Base-by-base conservation (phyloP, 2,797 vertebrate genomes). In the Phoebastria nigripes region DNA sequence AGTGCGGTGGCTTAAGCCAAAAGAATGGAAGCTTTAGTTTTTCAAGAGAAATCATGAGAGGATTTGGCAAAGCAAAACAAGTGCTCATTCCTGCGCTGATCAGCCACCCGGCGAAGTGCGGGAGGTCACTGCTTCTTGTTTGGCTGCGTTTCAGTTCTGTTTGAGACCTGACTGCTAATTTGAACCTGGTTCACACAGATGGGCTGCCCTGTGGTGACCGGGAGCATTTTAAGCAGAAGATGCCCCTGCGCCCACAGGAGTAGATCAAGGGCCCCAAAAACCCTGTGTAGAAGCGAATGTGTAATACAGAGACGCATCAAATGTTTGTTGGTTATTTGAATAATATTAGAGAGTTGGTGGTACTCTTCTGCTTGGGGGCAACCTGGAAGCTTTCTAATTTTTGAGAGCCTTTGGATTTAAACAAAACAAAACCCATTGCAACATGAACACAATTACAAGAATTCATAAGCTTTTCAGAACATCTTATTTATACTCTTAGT, bases 181-280 rank as follows among this genome's bases (percentile, higher is more conserved):
- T 37, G 70, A 90, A 88, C 74, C 82, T 93, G 70, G 84, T 79
- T 95, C 78, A 62, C 49, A 54, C 62, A 96, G 95, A 82, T 67
- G 81, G 82, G 67, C 52, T 95, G 56, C 76, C 91, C 82, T 96
- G 93, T 82, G 90, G 41, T 89, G 51, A 39, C 62, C 3, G 4
- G 37, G 44, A 95, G 66, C 87, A 83, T 94, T 70, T 89, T 81
- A 96, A 97, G 83, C 35, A 87, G 93, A 94, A 96, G 72, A 80
- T 74, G 62, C 19, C 52, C 54, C n/a, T 55, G 20, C 46, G 46
- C 85, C 56, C 51, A 41, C 22, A 87, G 67, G 93, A 90, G 73
- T 29, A 90, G 51, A 46, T 59, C 51, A 62, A 56, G 72, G 56
- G 11, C n/a, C 87, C 63, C 87, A 18, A 61, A 70, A 83, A 17